Percentiles rank a stretch among this genome's conserved stretches.
phyloP scores from a whole-genome alignment of 2,113 vertebrate species.

The Falcunculus frontatus region DNA sequence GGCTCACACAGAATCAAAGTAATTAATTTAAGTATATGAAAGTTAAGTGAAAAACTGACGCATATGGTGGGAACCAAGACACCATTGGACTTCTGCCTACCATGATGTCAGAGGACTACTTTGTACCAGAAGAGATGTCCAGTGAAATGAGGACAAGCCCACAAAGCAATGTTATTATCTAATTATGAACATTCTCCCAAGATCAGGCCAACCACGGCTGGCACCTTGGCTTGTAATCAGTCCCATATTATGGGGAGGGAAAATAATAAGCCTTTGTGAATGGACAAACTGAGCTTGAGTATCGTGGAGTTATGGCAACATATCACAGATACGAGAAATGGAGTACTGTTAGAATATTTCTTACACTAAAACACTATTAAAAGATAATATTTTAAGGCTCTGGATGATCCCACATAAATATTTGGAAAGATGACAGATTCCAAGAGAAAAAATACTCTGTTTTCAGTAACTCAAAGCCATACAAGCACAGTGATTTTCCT shows the following conservation, averaged over 20 bases:
- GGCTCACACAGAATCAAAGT: not conserved
- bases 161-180: not conserved
- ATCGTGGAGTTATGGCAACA: not conserved
- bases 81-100: not conserved
- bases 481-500: not conserved
- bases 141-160: not conserved
- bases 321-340: not conserved
- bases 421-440: not conserved
- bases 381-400: not conserved
- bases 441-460: not conserved
- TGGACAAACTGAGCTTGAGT: not conserved
- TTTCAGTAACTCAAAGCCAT: not conserved
- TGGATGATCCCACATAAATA: not conserved
- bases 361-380: not conserved
- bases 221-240: not conserved
- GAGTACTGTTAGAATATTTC: not conserved
- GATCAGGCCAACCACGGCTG: not conserved
- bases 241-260: not conserved
- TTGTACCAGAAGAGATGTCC: not conserved
- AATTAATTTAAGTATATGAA: not conserved
- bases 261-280: not conserved
- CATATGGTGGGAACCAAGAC: not conserved
- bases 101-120: not conserved
- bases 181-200: not conserved
- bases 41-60: not conserved